These are phyloP conservation scores for Umimayanthus kanabou DNA, from an alignment of 92 coral and sea anemone genomes.

Conservation along the genomic window DNA sequence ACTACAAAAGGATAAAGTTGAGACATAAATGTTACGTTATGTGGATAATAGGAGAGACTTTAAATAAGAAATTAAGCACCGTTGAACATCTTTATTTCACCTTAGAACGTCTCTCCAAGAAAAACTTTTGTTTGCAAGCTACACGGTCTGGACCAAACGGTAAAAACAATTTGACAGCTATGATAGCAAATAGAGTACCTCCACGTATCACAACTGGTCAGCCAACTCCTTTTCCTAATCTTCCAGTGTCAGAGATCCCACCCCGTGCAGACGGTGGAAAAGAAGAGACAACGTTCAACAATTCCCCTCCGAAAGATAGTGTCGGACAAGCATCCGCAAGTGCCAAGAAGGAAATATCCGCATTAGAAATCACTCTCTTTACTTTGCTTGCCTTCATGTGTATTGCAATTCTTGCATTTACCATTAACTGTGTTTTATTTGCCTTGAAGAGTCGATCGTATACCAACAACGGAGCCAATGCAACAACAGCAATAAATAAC, in stretches of 20 bases:
- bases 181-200: background rate
- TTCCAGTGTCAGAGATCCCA: background rate
- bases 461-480: conserved; percentile 1
- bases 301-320: background rate
- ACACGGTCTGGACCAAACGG: background rate
- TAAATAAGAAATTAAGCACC: conserved; percentile 47
- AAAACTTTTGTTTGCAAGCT: conserved; percentile 64
- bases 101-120: conserved; percentile 57
- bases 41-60: conserved; percentile 57
- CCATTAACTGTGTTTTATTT: conserved; percentile 73
- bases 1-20: conserved; percentile 60
- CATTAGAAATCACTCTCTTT: conserved; percentile 82
- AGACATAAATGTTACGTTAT: conserved; percentile 71
- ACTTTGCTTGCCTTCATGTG: conserved; percentile 78
- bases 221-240: background rate
- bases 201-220: background rate
- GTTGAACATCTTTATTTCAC: conserved; percentile 70
- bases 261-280: background rate
- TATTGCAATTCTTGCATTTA: conserved; percentile 77
- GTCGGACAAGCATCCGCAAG: conserved; percentile 17
- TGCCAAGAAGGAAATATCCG: conserved; percentile 40
- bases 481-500: conserved; percentile 27
- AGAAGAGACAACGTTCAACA: background rate
- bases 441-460: conserved; percentile 64
- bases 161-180: too few relatives aligned